Conservation (phyloP, 2,888 invertebrate genomes). For the Cephalotes varians region DNA sequence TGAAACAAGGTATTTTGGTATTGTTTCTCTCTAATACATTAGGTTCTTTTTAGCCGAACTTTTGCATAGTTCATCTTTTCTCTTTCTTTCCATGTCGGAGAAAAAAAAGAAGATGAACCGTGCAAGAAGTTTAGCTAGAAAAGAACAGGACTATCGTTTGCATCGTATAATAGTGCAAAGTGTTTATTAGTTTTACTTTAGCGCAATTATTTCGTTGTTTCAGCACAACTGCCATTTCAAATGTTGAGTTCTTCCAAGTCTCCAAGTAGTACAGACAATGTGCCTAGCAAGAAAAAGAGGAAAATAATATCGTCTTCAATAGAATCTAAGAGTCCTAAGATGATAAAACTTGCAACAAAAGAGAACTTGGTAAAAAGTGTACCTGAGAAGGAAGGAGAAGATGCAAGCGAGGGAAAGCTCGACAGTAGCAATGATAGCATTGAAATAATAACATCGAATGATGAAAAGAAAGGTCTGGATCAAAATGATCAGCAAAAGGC, state of each 20-base stretch:
- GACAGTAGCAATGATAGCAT: neutral
- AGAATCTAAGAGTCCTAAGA: conserved; percentile 75
- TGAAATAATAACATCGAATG: conserved; percentile 35
- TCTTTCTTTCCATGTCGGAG: neutral
- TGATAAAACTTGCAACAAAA: conserved; percentile 77
- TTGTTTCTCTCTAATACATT: too few species aligned
- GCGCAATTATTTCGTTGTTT: conserved; percentile 36
- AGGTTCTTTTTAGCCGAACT: neutral
- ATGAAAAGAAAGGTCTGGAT: conserved; percentile 44
- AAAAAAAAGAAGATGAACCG: too few species aligned
- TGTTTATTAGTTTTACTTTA: neutral
- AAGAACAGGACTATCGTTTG: too few species aligned
- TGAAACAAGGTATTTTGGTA: conserved; percentile 79
- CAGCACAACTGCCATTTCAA: conserved; percentile 82
- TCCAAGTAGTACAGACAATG: conserved; percentile 66
- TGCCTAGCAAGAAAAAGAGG: conserved; percentile 80
- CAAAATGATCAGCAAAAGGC: conserved; percentile 39
- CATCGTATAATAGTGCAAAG: neutral
- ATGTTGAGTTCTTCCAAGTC: conserved; percentile 72
- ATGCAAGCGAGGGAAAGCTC: neutral
- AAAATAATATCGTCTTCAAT: conserved; percentile 77
- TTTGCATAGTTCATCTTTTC: neutral
- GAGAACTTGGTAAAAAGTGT: conserved; percentile 66
- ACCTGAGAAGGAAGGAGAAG: conserved; percentile 22
- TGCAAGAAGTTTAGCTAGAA: too few species aligned